Base-by-base conservation (phyloP, 2,888 invertebrate species). In the Orthonychiurus folsomi region DNA sequence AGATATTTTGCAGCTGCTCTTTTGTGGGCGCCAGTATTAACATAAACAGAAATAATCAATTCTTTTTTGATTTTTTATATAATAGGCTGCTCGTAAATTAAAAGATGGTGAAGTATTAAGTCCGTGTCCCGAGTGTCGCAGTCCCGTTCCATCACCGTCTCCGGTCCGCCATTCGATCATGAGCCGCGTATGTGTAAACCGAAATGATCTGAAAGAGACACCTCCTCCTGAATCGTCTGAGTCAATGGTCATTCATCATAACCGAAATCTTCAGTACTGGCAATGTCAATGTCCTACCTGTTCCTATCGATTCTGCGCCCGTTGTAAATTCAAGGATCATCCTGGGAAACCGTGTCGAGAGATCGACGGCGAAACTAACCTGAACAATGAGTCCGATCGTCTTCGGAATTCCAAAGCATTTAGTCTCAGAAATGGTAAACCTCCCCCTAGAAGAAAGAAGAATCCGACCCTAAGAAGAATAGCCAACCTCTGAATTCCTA, bases 51-150 rank as follows among this genome's bases (percentile, higher is more conserved):
- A n/a, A n/a, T n/a, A n/a, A n/a, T n/a, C n/a, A n/a, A n/a, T n/a
- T n/a, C n/a, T n/a, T n/a, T n/a, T n/a, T n/a, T n/a, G n/a, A n/a
- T n/a, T n/a, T n/a, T n/a, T n/a, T n/a, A n/a, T n/a, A n/a, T n/a
- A n/a, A n/a, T 55, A 69, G 69, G 67, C 65, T 9, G 66, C 66
- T 27, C 63, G 61, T 53, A 68, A 61, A 20, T 63, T 76, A 26
- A 69, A 73, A 60, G 62, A 66, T 56, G 74, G 73, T 26, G 73
- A 74, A 54, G 68, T 64, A 56, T 62, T 75, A 28, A 63, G 73
- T 52, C 68, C 62, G 20, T 76, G 76, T 63, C 74, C 74, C 3
- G 67, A 67, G 47, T 76, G 76, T 63, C 63, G 59, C 2, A 67
- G 69, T 52, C 69, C 71, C 24, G 73, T 73, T n/a, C 71, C 74